Conservation (phyloP, 2,113 vertebrate genomes). For the Phocoena phocoena region DNA sequence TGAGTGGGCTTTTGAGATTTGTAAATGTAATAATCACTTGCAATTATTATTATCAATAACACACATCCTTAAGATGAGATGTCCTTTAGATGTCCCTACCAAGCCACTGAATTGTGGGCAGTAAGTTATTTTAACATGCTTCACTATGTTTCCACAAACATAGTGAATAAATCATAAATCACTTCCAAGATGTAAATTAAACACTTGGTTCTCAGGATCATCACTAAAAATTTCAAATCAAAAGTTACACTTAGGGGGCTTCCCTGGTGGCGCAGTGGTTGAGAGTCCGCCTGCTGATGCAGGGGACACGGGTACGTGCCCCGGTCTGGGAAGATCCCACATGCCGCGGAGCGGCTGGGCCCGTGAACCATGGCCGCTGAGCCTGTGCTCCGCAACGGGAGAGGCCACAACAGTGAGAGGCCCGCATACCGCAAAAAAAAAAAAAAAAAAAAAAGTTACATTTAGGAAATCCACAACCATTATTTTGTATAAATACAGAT, state of each 20-base stretch:
- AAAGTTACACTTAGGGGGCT: not conserved
- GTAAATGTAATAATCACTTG: not conserved
- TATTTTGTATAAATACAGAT: not conserved
- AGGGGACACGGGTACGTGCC: too few species aligned
- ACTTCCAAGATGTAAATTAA: conserved; percentile 28
- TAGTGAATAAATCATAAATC: not conserved
- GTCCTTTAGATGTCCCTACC: not conserved
- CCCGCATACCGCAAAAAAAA: too few species aligned
- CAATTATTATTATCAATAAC: not conserved
- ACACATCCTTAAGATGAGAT: not conserved
- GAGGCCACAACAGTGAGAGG: too few species aligned
- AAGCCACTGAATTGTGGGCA: not conserved
- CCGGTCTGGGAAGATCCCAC: too few species aligned
- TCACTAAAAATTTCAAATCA: conserved; percentile 45
- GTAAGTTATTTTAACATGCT: conserved; percentile 1
- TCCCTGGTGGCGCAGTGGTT: too few species aligned
- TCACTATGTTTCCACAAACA: not conserved
- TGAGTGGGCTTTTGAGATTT: not conserved
- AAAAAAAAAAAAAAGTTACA: not conserved
- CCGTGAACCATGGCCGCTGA: too few species aligned
- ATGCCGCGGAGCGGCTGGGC: too few species aligned
- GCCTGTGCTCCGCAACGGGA: too few species aligned
- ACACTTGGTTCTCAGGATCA: conserved; percentile 1
- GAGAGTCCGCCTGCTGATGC: too few species aligned
- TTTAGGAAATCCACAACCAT: conserved; percentile 20